A percentile compares a stretch with the other conserved stretches of the same genome.
phyloP scores from a whole-genome alignment of 2,888 invertebrate genomes.

The Linyphia triangularis region DNA sequence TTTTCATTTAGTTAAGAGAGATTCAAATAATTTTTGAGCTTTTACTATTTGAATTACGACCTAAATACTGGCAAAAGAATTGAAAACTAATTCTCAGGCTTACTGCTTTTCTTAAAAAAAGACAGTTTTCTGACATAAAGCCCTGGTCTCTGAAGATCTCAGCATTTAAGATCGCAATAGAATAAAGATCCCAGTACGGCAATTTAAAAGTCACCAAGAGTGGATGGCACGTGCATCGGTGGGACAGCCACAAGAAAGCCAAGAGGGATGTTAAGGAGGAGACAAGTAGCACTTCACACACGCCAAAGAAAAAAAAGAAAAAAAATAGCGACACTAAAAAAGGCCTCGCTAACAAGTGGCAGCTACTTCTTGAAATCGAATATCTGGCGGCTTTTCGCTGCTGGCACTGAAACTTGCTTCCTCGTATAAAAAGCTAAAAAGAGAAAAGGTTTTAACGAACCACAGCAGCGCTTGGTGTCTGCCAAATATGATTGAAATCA shows the following conservation, averaged over 20 bases:
- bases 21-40: no score
- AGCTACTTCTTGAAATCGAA: conserved; percentile 70
- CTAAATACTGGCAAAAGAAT: no score
- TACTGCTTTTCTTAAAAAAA: no score
- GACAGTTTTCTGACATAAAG: no score
- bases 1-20: no score
- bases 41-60: no score
- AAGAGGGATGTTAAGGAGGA: conserved; percentile 15
- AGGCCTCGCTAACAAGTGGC: conserved; percentile 70
- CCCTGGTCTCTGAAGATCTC: no score
- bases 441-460: not conserved
- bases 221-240: conserved; percentile 36
- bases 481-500: conserved; percentile 36
- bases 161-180: not conserved
- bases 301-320: not conserved
- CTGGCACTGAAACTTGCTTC: conserved; percentile 38
- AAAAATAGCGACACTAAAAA: not conserved
- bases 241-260: conserved; percentile 17
- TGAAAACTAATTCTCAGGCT: no score
- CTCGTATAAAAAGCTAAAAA: not conserved
- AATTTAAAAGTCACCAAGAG: not conserved
- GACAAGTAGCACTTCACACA: conserved; percentile 23
- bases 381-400: conserved; percentile 23
- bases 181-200: not conserved
- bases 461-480: not conserved